Conservation (phyloP, 2,113 vertebrate genomes). For the Dasypus novemcinctus region DNA sequence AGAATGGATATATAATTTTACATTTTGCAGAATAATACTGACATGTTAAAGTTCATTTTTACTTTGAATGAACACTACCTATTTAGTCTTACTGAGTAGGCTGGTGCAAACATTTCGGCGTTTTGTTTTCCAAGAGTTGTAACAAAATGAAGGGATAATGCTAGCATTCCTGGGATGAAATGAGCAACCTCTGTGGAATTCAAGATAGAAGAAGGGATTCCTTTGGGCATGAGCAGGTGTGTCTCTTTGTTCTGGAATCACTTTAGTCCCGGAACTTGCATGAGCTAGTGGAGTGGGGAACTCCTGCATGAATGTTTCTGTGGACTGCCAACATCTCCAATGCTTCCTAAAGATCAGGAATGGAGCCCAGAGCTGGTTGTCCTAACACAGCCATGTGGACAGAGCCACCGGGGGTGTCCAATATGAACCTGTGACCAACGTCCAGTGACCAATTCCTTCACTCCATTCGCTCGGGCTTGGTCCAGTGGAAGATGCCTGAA, state of each 20-base stretch:
- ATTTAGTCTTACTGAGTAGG: neutral
- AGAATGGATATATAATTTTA: neutral
- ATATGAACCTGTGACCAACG: neutral
- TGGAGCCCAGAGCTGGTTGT: neutral
- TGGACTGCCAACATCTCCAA: neutral
- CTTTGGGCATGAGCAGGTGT: neutral
- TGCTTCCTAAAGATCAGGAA: neutral
- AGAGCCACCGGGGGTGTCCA: neutral
- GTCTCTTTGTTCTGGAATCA: too few relatives aligned
- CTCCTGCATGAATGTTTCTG: too few relatives aligned
- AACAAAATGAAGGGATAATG: neutral
- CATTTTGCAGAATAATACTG: neutral
- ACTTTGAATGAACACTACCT: neutral
- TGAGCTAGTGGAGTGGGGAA: rapidly evolving
- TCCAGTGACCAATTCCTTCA: neutral
- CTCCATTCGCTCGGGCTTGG: neutral
- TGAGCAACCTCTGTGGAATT: neutral
- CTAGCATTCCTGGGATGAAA: neutral
- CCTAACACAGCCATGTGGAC: neutral
- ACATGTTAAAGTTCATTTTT: neutral
- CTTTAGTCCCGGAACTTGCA: neutral
- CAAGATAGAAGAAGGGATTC: neutral
- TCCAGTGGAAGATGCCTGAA: neutral
- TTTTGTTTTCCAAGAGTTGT: neutral
- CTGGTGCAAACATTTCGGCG: neutral